phyloP scores from a whole-genome alignment of 2,797 vertebrate species.

The Cossypha heuglini region DNA sequence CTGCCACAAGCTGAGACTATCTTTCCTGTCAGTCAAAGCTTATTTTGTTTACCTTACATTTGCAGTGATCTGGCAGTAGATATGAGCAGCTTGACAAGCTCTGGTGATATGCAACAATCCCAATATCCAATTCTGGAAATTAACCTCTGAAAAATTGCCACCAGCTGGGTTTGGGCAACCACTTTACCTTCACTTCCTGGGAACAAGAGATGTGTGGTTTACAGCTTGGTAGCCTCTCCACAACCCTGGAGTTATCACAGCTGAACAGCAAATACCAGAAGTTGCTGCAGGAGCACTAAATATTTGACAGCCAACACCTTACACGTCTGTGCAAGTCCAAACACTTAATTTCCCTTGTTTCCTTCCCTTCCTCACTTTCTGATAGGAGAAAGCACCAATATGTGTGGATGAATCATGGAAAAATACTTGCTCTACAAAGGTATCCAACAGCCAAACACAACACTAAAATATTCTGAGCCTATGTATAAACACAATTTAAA shows the following conservation, averaged over 20 bases:
- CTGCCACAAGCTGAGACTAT: neutral
- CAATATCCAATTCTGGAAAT: neutral
- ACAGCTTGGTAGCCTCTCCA: neutral
- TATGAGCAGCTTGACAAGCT: neutral
- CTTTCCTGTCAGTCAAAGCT: neutral
- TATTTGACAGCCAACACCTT: neutral
- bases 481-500: neutral
- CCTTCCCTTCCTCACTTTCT: neutral
- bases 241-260: neutral
- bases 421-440: neutral
- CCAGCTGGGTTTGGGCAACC: neutral
- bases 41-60: neutral
- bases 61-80: neutral
- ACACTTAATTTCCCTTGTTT: neutral
- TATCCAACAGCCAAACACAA: neutral
- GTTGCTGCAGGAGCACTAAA: neutral
- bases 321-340: neutral
- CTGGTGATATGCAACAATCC: neutral
- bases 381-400: neutral
- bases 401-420: neutral
- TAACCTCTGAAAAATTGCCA: neutral
- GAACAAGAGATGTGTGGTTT: neutral
- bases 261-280: neutral
- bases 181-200: neutral
- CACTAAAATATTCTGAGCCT: neutral